A percentile compares a stretch with the other conserved stretches of the same genome.
Conservation (phyloP, 2,113 vertebrate genomes). For the Ahaetulla prasina region DNA sequence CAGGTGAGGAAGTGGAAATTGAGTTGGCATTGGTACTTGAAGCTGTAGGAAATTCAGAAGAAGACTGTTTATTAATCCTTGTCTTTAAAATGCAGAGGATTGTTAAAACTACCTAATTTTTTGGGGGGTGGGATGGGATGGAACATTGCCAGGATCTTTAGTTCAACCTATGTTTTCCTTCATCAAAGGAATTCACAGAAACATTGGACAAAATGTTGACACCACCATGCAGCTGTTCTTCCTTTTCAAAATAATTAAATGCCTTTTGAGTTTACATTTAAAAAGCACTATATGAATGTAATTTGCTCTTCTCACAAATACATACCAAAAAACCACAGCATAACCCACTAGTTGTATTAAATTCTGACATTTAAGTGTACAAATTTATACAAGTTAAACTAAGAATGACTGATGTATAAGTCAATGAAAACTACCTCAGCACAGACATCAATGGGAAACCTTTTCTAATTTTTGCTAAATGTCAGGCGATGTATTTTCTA, state of each 20-base stretch:
- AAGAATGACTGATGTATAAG: background rate
- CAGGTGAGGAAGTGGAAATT: conserved; percentile 66
- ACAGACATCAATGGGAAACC: background rate
- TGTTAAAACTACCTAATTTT: background rate
- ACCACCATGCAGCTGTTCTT: background rate
- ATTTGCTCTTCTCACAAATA: background rate
- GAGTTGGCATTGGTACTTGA: conserved; percentile 74
- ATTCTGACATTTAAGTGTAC: background rate
- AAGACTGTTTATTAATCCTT: conserved; percentile 33
- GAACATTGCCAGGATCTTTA: conserved; percentile 18
- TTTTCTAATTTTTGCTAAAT: background rate
- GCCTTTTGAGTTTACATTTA: background rate
- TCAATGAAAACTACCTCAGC: background rate
- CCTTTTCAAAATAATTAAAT: background rate
- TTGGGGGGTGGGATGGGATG: background rate
- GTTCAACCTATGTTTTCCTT: background rate
- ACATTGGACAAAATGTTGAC: background rate
- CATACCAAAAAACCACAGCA: background rate
- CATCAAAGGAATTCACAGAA: background rate
- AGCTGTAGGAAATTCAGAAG: conserved; percentile 57
- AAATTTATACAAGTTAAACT: background rate
- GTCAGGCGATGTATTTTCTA: background rate
- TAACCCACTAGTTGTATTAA: background rate
- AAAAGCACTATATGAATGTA: background rate
- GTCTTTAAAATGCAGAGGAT: conserved; percentile 9